phyloP scores from a whole-genome alignment of 2,888 invertebrate genomes.

The Drosophila pseudotakahashii region DNA sequence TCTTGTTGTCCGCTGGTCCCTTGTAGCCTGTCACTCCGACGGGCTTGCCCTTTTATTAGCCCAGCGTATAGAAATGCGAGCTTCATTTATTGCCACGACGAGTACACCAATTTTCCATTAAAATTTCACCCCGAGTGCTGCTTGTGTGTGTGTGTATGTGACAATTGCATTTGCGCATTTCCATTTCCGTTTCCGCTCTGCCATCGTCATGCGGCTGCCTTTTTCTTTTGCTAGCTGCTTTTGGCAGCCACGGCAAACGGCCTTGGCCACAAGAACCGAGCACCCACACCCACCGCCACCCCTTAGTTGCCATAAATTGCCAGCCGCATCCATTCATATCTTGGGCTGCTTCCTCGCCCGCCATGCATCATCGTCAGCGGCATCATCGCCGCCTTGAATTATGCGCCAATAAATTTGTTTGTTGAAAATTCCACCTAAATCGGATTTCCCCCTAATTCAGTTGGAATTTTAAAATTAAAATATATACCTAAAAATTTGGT shows the following conservation, averaged over 20 bases:
- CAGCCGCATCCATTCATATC: conserved; percentile 57
- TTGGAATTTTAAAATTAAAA: neutral
- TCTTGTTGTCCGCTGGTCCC: conserved; percentile 38
- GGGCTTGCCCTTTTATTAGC: conserved; percentile 52
- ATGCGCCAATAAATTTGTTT: conserved; percentile 70
- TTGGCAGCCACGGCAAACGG: conserved; percentile 43
- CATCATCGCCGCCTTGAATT: conserved; percentile 59
- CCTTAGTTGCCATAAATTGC: conserved; percentile 56
- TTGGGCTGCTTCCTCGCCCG: conserved; percentile 26
- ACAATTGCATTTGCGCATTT: conserved; percentile 66
- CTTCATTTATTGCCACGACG: conserved; percentile 50
- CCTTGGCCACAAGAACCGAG: conserved; percentile 48
- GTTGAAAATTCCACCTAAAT: conserved; percentile 25
- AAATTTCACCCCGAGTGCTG: conserved; percentile 48
- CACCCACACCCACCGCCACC: neutral
- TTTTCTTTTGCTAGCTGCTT: conserved; percentile 42
- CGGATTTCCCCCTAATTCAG: conserved; percentile 16
- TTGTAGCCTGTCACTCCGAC: conserved; percentile 39
- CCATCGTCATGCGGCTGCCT: conserved; percentile 32
- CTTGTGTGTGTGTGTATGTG: conserved; percentile 31
- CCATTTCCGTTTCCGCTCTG: conserved; percentile 58
- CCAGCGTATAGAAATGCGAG: conserved; percentile 50
- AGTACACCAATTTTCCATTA: conserved; percentile 66
- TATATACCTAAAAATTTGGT: conserved; percentile 40
- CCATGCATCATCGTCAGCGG: conserved; percentile 62